Base-by-base conservation (phyloP, 1,140 invertebrate genomes). In the Parapsyche elsis region DNA sequence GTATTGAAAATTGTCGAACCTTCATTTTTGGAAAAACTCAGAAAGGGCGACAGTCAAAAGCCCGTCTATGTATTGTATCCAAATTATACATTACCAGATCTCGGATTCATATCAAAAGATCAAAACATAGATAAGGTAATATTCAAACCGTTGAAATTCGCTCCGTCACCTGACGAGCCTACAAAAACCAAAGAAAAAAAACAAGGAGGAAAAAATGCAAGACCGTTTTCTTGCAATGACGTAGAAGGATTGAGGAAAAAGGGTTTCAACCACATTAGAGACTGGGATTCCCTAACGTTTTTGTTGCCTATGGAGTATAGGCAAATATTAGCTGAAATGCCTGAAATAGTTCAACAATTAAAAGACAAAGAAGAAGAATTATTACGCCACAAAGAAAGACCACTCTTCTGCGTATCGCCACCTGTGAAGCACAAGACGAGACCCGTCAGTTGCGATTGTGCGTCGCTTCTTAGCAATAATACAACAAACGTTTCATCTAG, bases 11-110 rank as follows among this genome's bases (percentile, higher is more conserved):
- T 92, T 38, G 88, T 93, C 44, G 92, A 92, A 83, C 90, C 91
- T 9, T 93, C 92, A 5, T 93, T 93, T 84, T 86, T 93, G 70
- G 90, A 90, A 81, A 92, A 92, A 86, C 85, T 93, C 23, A 92
- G 92, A 86, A 88, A 90, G 82, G 91, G 91, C 14, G 90, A 92
- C 83, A 89, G 89, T 83, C 87, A 92, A 14, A 92, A 93, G 84
- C 94, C 95, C 2, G 94, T 97, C 12, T 97, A 96, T 85, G 94
- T 98, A 59, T 92, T 96, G 80, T 98, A 97, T 89, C 96, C 96
- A 14, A 97, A 95, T 87, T 98, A 98, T 85, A 94, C 95, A 0
- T 87, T 98, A 57, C 96, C 96, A 10, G 95, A 97, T 88, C 90
- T 97, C 71, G 94, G 93, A 75, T 98, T 98, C 87, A 91, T 98